Percentiles rank a stretch among this genome's conserved stretches.
phyloP scores from a whole-genome alignment of 2,113 vertebrate species.

The Lonchura striata region DNA sequence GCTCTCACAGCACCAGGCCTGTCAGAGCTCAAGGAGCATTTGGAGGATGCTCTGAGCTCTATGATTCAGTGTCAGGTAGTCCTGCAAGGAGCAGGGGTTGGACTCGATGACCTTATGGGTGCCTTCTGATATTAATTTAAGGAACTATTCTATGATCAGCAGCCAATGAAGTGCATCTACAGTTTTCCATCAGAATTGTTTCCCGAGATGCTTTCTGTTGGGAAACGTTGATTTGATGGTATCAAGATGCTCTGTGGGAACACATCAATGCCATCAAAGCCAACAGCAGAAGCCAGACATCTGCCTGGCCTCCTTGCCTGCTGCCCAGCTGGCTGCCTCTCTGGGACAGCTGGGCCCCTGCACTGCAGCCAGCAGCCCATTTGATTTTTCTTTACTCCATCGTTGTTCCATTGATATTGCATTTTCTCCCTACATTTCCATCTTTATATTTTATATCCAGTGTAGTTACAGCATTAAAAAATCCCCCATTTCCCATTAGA shows the following conservation, averaged over 20 bases:
- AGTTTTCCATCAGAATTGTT: slow-evolving; percentile 8
- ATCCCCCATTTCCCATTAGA: background rate
- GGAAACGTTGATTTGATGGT: background rate
- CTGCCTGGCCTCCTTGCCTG: slow-evolving; percentile 18
- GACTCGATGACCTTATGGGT: accelerated
- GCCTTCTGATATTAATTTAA: background rate
- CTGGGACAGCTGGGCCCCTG: slow-evolving; percentile 9
- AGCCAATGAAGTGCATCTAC: background rate
- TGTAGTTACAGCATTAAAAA: background rate
- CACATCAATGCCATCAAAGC: slow-evolving; percentile 2
- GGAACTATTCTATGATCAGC: background rate
- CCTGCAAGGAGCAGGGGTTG: background rate
- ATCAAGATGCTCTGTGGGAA: slow-evolving; percentile 6
- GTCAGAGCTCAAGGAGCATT: background rate
- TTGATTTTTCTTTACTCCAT: background rate
- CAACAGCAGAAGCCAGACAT: slow-evolving; percentile 27
- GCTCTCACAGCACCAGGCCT: background rate
- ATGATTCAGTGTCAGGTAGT: too few relatives aligned
- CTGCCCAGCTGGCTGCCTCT: slow-evolving; percentile 35
- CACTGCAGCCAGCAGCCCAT: background rate
- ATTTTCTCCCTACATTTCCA: background rate
- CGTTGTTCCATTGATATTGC: background rate
- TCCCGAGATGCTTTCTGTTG: background rate
- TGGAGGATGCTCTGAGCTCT: background rate
- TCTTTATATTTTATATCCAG: background rate